Base-by-base conservation (phyloP, 2,888 invertebrate genomes). In the Galerucella calmariensis region DNA sequence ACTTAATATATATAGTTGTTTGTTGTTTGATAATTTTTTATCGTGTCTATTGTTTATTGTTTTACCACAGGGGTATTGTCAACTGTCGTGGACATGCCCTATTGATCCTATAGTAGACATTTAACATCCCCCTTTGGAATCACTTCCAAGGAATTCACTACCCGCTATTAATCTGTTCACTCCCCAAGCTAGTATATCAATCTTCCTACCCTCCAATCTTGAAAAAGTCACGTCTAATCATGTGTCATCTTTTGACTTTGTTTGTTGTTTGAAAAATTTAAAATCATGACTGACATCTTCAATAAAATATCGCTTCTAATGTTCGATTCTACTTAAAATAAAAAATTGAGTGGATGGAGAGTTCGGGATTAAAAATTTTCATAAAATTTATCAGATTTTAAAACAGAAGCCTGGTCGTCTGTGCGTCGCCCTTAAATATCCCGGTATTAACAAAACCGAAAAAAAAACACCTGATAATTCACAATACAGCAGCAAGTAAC, bases 391-490 rank as follows among this genome's bases (percentile, higher is more conserved):
- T 51, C 51, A 51, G 14, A 6, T 51, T 51, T n/a, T 51, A 8
- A 51, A 51, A n/a, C 4, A 51, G 12, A 48, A 14, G 12, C 8
- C 48, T 48, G 48, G 48, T 5, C 12, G 48, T 41, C 35, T 41
- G 6, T 51, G n/a, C 6, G 51, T 51, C 51, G 51, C n/a, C 4
- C 51, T 51, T 51, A 51, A 51, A 51, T 14, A 51, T n/a, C 10
- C 10, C 20, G 58, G 58, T 59, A 24, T 20, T 27, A 59, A 24
- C 27, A 59, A 59, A 59, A 59, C 58, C 58, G 6, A 12, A 2
- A 20, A 24, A 59, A 59, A 59, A 59, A 59, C 20, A 59, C 20
- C 58, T 59, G 58, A 59, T 59, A 59, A 59, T 59, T 59, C 24
- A 59, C 24, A 24, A 27, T 59, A 16, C 58, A 24, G 27, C 12